Evolutionary conservation across 2,113 vertebrate genomes (phyloP), one percentile per base, ranked within the genome.

Genomic region (Tilapia sparmanii): DNA sequence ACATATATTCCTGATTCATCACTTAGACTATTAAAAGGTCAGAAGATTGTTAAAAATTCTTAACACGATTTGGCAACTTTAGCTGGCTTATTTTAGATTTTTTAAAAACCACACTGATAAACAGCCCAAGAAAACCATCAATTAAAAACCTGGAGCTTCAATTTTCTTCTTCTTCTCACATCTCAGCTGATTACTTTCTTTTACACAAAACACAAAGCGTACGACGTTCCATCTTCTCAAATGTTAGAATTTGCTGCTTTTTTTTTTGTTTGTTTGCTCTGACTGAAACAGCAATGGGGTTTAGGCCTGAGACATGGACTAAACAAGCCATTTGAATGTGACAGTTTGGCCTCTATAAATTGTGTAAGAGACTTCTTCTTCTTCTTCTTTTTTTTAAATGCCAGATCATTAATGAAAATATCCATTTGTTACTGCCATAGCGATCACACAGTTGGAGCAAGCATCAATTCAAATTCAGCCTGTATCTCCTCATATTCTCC

Each of bases 321-420:
- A 86, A 31, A 24, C 11, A 42, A 52, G 5, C 9, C 16, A 76
- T 73, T 1, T 45, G 6, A 29, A 85, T 10, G 26, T 0, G 12
- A 57, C 68, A 19, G 11, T 42, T 22, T 63, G 61, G 45, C 31
- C n/a, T 78, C 10, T 11, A 6, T 16, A 16, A 16, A 55, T 8
- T 76, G 42, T 33, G 31, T 31, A 13, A 61, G 12, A 4, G 0
- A 8, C 8, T 19, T 29, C 61, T 24, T 63, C 16, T 33, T 61
- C 26, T 59, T 57, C 0, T 59, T 59, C 0, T 29, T 9, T 0
- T 4, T 10, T 3, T 9, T 33, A 38, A 4, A 50, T 52, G 26
- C 45, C 42, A 78, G 26, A 12, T 52, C 68, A 26, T 22, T 73
- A 45, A 73, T 45, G 22, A 73, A 45, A 73, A 45, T 26, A 73